A percentile compares a stretch with the other conserved stretches of the same genome.
Evolutionary conservation across 2,113 vertebrate genomes (phyloP).

Genomic region (Rana temporaria): DNA sequence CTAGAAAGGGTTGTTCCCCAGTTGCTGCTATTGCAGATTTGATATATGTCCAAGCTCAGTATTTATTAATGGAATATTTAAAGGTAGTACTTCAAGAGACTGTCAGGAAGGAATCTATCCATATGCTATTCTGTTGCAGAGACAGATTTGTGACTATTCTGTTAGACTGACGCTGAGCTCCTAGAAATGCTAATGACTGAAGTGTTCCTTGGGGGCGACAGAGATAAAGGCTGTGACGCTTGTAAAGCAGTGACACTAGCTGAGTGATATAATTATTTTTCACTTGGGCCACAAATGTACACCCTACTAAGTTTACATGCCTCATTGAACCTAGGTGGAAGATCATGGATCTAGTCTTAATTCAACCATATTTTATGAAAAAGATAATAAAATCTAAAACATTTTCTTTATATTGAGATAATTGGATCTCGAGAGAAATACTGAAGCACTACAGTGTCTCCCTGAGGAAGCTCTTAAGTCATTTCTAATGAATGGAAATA

Average conservation of each 20-base stretch:
- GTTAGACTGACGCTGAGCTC: neutral
- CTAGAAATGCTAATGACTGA: constrained; percentile 28
- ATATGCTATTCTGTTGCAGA: neutral
- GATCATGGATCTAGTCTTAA: neutral
- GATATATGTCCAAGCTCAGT: too few species aligned
- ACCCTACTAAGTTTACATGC: neutral
- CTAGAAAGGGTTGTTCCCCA: too few species aligned
- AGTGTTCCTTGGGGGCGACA: constrained; percentile 1
- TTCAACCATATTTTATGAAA: neutral
- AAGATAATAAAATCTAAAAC: neutral
- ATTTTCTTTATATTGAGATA: constrained; percentile 28
- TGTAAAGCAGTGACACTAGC: neutral
- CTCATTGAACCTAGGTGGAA: constrained; percentile 21
- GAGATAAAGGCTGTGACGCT: neutral
- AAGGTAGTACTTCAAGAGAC: neutral
- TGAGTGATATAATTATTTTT: constrained; percentile 5
- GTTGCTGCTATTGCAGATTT: too few species aligned
- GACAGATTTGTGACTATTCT: neutral
- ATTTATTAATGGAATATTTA: too few species aligned
- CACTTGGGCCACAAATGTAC: neutral
- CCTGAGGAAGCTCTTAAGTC: constrained; percentile 31
- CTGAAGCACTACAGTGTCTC: constrained; percentile 14
- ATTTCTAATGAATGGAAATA: constrained; percentile 26
- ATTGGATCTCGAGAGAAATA: constrained; percentile 36
- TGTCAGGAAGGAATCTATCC: neutral